phyloP scores from a whole-genome alignment of 1,140 invertebrate genomes.

The Bombus pascuorum region DNA sequence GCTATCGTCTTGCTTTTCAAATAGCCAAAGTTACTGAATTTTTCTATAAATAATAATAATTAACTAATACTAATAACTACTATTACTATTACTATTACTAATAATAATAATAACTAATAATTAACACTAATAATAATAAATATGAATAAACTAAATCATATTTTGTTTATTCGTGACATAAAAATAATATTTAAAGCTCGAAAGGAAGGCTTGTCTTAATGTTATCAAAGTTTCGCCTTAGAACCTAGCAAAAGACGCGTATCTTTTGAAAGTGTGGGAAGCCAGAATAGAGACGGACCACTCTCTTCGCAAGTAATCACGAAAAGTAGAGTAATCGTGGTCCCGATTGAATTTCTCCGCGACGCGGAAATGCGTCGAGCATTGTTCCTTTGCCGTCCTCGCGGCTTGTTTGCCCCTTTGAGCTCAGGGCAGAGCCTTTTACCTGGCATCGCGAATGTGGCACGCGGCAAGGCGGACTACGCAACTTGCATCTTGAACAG shows the following conservation, averaged over 20 bases:
- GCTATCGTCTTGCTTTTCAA: background rate
- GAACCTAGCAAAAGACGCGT: background rate
- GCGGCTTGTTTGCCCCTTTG: slow-evolving; percentile 8
- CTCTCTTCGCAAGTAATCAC: background rate
- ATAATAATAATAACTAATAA: no score
- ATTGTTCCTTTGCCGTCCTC: slow-evolving; percentile 24
- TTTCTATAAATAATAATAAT: no score
- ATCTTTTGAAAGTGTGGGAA: background rate
- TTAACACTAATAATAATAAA: no score
- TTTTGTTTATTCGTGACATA: background rate
- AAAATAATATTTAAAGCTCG: background rate
- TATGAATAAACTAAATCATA: background rate
- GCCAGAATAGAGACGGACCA: no score
- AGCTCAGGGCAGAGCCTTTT: background rate
- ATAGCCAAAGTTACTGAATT: background rate
- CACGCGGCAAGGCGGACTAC: background rate
- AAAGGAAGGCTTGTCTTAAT: background rate
- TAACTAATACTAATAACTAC: background rate
- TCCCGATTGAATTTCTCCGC: slow-evolving; percentile 31
- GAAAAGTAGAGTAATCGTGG: background rate
- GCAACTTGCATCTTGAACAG: background rate
- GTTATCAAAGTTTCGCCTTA: background rate
- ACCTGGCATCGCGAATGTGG: background rate
- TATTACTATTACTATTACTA: no score
- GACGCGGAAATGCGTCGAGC: background rate